A percentile compares a stretch with the other conserved stretches of the same genome.
phyloP scores from a whole-genome alignment of 2,888 invertebrate species.

The Nycteola revayana region DNA sequence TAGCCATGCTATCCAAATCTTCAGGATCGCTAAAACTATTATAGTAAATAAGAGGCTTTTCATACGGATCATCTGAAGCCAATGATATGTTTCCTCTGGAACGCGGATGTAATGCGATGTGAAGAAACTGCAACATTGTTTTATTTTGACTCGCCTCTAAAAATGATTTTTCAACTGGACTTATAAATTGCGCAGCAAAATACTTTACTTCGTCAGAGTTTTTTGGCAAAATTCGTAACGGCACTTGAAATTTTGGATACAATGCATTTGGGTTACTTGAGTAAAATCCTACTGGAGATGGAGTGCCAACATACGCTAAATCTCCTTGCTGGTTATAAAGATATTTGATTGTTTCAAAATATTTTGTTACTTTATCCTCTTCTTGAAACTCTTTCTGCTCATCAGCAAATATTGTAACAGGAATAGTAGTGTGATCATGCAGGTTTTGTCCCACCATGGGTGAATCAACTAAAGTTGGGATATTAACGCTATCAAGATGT shows the following conservation, averaged over 20 bases:
- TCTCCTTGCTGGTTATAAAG: conserved; percentile 73
- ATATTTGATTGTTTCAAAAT: conserved; percentile 67
- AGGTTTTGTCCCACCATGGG: conserved; percentile 76
- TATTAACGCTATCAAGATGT: conserved; percentile 54
- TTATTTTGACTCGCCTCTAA: background rate
- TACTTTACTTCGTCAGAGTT: conserved; percentile 22
- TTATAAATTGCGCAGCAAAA: background rate
- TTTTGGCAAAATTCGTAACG: conserved; percentile 39
- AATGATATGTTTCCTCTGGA: conserved; percentile 7
- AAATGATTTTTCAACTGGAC: background rate
- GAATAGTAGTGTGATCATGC: conserved; percentile 74
- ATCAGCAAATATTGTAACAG: conserved; percentile 53
- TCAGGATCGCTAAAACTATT: conserved; percentile 7
- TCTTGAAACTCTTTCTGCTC: conserved; percentile 40
- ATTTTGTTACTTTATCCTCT: conserved; percentile 30
- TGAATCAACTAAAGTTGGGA: conserved; percentile 54
- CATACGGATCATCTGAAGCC: conserved; percentile 21
- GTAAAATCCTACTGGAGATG: conserved; percentile 73
- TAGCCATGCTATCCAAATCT: conserved; percentile 5
- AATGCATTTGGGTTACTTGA: conserved; percentile 40
- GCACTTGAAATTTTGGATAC: conserved; percentile 52
- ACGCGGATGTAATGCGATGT: conserved; percentile 4
- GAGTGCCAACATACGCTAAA: conserved; percentile 65
- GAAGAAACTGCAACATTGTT: background rate
- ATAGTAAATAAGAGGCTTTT: conserved; percentile 41